Base-by-base conservation (phyloP, 2,113 vertebrate genomes). In the Xiphias gladius region DNA sequence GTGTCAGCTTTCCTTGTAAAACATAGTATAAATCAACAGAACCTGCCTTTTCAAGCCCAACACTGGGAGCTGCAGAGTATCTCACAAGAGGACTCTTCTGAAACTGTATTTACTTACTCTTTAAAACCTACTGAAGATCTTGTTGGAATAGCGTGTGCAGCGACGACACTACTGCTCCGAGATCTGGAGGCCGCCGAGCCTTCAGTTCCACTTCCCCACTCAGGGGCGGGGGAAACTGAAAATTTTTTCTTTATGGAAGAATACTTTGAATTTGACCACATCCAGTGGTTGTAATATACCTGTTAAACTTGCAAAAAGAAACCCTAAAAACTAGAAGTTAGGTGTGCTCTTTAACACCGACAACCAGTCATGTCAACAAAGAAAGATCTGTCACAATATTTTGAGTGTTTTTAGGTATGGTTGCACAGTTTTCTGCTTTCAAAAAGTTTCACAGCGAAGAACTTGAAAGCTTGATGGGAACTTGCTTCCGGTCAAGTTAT, bases 241-340 rank as follows among this genome's bases (percentile, higher is more conserved):
- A n/a, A 13, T 59, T 63, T 67, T 93, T 88, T 93, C 86, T 91
- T 88, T 86, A 76, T 82, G 80, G 81, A 88, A 92, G 83, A 94
- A 88, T 82, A 79, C 76, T 71, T 92, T 86, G 85, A 89, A 93
- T 90, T 87, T 87, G 81, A 91, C 90, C 92, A 92, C 92, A 59
- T 91, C 37, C 76, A 10, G 89, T 94, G 93, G 92, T 94, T 89
- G 72, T 90, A 73, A 76, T 86, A 39, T 88, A 91, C 90, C 90
- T 91, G 89, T 90, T 91, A 81, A 89, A 91, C 89, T 69, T 93
- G 89, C 83, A 92, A 91, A 88, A 67, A 41, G 1, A 20, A 7
- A 17, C 19, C 43, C 22, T 26, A 30, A 16, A 66, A 70, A 35
- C 46, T 46, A 61, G 35, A 76, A 62, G 79, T 80, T 55, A 46